A percentile compares a stretch with the other conserved stretches of the same genome.
Conservation (phyloP, 2,113 vertebrate species). For the Cyanistes caeruleus region DNA sequence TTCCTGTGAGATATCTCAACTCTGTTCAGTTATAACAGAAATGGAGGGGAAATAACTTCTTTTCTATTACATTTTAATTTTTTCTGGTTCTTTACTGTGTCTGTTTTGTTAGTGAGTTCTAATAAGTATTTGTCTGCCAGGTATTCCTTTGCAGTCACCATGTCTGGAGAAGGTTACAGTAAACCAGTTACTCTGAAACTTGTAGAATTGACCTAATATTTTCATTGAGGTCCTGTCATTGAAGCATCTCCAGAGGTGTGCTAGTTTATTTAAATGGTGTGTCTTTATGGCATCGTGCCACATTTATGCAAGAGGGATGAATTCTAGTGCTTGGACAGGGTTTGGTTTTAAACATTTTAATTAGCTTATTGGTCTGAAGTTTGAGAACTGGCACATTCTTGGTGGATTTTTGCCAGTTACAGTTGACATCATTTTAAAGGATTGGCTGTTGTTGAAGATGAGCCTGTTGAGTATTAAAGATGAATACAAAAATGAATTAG, state of each 20-base stretch:
- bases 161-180: background rate
- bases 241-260: background rate
- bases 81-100: background rate
- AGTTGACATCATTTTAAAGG: background rate
- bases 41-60: background rate
- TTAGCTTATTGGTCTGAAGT: background rate
- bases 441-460: background rate
- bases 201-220: background rate
- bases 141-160: background rate
- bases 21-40: background rate
- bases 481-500: background rate
- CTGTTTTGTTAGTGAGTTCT: background rate
- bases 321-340: background rate
- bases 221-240: background rate
- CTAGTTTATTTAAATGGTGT: background rate
- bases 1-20: background rate
- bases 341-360: conserved; percentile 21
- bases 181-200: background rate
- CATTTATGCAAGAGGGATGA: background rate
- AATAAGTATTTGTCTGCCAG: background rate
- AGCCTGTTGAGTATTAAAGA: background rate
- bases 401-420: conserved; percentile 5
- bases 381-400: background rate
- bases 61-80: background rate
- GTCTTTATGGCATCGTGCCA: background rate